Evolutionary conservation across 1,140 invertebrate species (phyloP), one percentile per base, ranked within the genome.

Genomic region (Sycophaga agraensis): DNA sequence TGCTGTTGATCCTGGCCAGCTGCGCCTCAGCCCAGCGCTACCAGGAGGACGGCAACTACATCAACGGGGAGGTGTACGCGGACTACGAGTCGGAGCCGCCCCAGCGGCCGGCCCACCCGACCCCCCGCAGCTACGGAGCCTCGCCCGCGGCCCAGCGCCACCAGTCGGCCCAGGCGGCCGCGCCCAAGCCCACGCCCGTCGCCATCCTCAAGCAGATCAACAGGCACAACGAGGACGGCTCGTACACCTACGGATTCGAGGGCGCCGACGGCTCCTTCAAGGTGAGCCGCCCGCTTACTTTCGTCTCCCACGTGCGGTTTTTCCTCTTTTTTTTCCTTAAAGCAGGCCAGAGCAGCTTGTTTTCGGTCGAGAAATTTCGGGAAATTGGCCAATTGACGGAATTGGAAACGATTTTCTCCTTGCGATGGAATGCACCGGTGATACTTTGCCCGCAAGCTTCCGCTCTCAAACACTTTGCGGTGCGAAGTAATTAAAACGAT

Each of bases 201-300:
- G 83, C 91, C 28, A 93, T 93, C 66, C 78, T 93, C 21, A 91
- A 92, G 73, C 91, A 93, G 76, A 92, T 93, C 59, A 91, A 93
- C 80, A 87, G 89, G 69, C 90, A 91, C 81, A 91, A 92, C 66
- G 90, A 92, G 70, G 90, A 93, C 73, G 91, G 91, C 49, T 91
- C 90, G 0, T 94, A 94, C 74, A 93, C 91, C 0, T 94, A 92
- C 68, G 91, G 91, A 0, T 94, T 92, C 74, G 91, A 93, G 73
- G 90, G 89, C 9, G 90, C 87, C 12, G 90, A 92, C 70, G 91
- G 91, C 40, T 89, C 89, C 4, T 92, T 93, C 78, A 63, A 63
- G 54, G 61, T 63, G n/a, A n/a, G n/a, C n/a, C n/a, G n/a, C n/a
- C n/a, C n/a, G n/a, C n/a, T n/a, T n/a, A n/a, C n/a, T n/a, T n/a